These are phyloP conservation scores for Ceyx melanurus DNA, from an alignment of 2,113 vertebrate species.

Conservation along the genomic window DNA sequence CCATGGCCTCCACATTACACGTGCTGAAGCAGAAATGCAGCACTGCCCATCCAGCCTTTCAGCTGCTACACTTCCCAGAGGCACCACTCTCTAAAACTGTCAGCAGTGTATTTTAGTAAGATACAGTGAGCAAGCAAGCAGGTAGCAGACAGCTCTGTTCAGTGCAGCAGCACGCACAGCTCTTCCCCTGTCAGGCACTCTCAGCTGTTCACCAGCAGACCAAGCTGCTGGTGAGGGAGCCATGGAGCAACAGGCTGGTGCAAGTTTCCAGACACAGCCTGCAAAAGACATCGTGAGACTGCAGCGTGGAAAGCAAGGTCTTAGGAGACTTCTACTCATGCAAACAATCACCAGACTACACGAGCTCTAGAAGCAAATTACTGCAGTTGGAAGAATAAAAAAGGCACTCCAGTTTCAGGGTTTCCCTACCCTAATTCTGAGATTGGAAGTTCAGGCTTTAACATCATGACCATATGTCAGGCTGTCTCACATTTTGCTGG, in stretches of 20 bases:
- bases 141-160: too few relatives aligned
- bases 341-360: constrained; percentile 30
- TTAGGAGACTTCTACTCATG: constrained; percentile 53
- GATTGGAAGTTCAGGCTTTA: constrained; percentile 38
- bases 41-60: too few relatives aligned
- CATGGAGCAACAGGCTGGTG: background rate
- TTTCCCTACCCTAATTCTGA: constrained; percentile 35
- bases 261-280: constrained; percentile 46
- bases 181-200: too few relatives aligned
- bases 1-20: background rate
- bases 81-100: too few relatives aligned
- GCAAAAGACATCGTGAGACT: constrained; percentile 46
- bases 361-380: constrained; percentile 40
- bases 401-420: constrained; percentile 25
- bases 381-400: constrained; percentile 56
- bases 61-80: too few relatives aligned
- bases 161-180: too few relatives aligned
- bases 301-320: constrained; percentile 26
- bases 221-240: too few relatives aligned
- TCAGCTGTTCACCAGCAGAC: too few relatives aligned
- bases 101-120: too few relatives aligned
- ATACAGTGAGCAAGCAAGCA: too few relatives aligned
- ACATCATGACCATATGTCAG: constrained; percentile 54
- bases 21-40: too few relatives aligned
- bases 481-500: constrained; percentile 28